A percentile compares a stretch with the other conserved stretches of the same genome.
These are phyloP conservation scores for Allophyes oxyacanthae DNA, from an alignment of 2,888 invertebrate species.

Conservation along the genomic window DNA sequence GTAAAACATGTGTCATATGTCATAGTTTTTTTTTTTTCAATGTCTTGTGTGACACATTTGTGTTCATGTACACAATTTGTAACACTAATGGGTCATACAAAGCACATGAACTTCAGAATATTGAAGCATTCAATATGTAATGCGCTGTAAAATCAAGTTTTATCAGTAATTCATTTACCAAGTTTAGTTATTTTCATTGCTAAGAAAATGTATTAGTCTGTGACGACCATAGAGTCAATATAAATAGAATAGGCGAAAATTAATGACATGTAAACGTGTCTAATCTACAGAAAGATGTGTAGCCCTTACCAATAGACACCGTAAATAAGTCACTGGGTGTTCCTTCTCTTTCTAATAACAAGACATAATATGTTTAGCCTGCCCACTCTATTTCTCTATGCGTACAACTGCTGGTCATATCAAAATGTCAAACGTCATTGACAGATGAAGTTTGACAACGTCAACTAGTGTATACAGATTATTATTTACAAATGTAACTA, in stretches of 20 bases:
- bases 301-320: background rate
- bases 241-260: conserved; percentile 6
- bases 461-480: conserved; percentile 41
- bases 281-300: conserved; percentile 4
- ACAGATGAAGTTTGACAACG: conserved; percentile 25
- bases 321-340: too few species aligned
- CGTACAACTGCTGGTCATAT: conserved; percentile 6
- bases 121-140: background rate
- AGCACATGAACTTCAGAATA: too few species aligned
- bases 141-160: background rate
- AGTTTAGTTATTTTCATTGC: conserved; percentile 46
- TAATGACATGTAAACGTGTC: too few species aligned
- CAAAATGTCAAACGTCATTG: conserved; percentile 28
- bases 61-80: too few species aligned
- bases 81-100: too few species aligned
- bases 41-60: too few species aligned
- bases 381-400: conserved; percentile 20
- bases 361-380: background rate
- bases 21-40: too few species aligned
- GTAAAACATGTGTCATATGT: background rate
- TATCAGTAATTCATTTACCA: conserved; percentile 6
- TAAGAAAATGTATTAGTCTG: conserved; percentile 11
- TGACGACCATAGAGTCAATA: conserved; percentile 13
- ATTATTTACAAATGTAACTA: conserved; percentile 56
- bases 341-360: conserved; percentile 7